These are phyloP conservation scores for Drosophila guanche DNA, from an alignment of 1,140 invertebrate species.

Conservation along the genomic window DNA sequence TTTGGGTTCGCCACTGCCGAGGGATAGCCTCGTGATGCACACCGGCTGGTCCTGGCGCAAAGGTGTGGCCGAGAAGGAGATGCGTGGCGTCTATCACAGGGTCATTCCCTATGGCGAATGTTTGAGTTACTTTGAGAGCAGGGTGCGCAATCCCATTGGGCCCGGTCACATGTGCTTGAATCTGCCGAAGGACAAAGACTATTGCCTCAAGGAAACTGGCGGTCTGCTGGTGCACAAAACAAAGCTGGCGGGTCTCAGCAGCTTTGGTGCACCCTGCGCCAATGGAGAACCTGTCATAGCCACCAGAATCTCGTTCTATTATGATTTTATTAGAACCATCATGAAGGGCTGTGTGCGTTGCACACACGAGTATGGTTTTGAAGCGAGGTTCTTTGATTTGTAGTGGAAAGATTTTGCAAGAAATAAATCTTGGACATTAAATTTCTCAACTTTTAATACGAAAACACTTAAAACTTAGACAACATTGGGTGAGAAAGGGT, in stretches of 20 bases:
- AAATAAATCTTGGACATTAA: not conserved
- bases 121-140: not conserved
- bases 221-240: constrained; percentile 1
- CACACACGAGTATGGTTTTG: not conserved
- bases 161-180: constrained; percentile 9
- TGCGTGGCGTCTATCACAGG: not conserved
- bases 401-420: not conserved
- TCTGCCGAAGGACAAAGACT: not conserved
- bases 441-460: constrained; percentile 36
- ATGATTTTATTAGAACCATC: constrained; percentile 16
- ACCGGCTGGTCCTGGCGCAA: constrained; percentile 3
- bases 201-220: constrained; percentile 2
- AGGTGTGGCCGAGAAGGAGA: not conserved
- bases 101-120: not conserved
- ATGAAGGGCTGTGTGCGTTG: not conserved
- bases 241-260: constrained; percentile 3
- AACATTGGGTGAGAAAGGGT: constrained; percentile 10
- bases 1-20: not conserved
- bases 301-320: constrained; percentile 4
- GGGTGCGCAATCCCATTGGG: constrained; percentile 3
- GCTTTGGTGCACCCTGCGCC: not conserved
- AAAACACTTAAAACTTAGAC: constrained; percentile 42
- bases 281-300: constrained; percentile 1
- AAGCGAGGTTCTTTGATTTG: not conserved
- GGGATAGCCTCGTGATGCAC: not conserved